Evolutionary conservation across 2,113 vertebrate genomes (phyloP), one percentile per base, ranked within the genome.

Genomic region (Sialia sialis): DNA sequence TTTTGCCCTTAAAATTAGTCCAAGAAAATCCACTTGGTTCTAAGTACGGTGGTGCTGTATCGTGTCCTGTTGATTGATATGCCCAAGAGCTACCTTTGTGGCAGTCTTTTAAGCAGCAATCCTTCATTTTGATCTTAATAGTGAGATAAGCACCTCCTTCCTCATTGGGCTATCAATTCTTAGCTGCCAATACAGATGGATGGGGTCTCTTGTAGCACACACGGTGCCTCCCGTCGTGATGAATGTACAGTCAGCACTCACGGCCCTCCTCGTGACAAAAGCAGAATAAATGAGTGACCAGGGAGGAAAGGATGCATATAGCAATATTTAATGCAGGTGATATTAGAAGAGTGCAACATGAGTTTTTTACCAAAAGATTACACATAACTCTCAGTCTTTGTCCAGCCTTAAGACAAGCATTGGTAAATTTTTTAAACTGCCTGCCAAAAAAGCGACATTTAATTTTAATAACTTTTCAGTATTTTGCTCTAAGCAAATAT

Each of bases 161-260:
- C 91, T 92, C 59, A 52, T 91, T 76, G 95, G 90, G 77, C 94
- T 93, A 98, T 98, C 96, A 92, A 94, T 98, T 97, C 96, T 98
- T 98, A 98, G 98, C 98, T 99, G 98, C 98, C 98, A 98, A 96
- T 99, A 99, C 90, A 97, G 95, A 98, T 97, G 98, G 98, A 99
- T 98, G 98, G 98, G 98, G 80, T 97, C 97, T 98, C 98, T 98
- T 89, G 98, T 97, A 81, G 88, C 96, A 48, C 89, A 93, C 60
- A 98, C 87, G 5, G 93, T 85, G 86, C 97, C 96, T 97, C 97
- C 98, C 29, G 77, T 96, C 80, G 97, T 97, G 98, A 98, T 98
- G 98, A 98, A 98, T 56, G 98, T 96, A 87, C 97, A 98, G 98
- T 98, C 98, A 98, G 98, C 98, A 98, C 93, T 97, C 98, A 98